These are phyloP conservation scores for Amblyteles armatorius DNA, from an alignment of 2,888 invertebrate species.

Conservation along the genomic window DNA sequence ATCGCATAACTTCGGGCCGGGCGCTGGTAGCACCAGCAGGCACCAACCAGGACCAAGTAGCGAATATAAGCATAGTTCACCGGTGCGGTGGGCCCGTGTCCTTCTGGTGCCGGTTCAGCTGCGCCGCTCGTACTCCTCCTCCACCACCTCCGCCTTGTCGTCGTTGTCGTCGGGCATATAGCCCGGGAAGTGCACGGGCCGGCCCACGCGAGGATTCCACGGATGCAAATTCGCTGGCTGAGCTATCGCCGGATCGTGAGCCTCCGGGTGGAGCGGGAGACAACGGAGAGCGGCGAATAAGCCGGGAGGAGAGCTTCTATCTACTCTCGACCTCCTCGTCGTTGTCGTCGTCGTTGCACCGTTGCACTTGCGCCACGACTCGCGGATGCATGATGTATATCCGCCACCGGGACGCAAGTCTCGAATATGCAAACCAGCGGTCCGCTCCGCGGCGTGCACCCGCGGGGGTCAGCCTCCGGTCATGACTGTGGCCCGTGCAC, in stretches of 20 bases:
- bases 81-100: slow-evolving; percentile 54
- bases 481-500: slow-evolving; percentile 70
- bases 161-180: slow-evolving; percentile 50
- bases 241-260: slow-evolving; percentile 83
- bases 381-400: slow-evolving; percentile 81
- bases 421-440: slow-evolving; percentile 81
- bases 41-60: slow-evolving; percentile 40
- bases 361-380: slow-evolving; percentile 76
- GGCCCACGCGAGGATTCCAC: slow-evolving; percentile 82
- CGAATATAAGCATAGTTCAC: slow-evolving; percentile 64
- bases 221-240: slow-evolving; percentile 83
- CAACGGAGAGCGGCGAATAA: slow-evolving; percentile 69
- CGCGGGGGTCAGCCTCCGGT: slow-evolving; percentile 77
- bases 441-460: slow-evolving; percentile 72
- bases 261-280: slow-evolving; percentile 69
- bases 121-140: slow-evolving; percentile 45
- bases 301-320: slow-evolving; percentile 58
- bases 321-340: slow-evolving; percentile 61
- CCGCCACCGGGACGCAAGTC: slow-evolving; percentile 81
- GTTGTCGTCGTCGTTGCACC: slow-evolving; percentile 69
- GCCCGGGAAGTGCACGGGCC: slow-evolving; percentile 63
- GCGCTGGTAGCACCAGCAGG: slow-evolving; percentile 19
- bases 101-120: slow-evolving; percentile 50
- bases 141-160: slow-evolving; percentile 54
- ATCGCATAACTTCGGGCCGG: slow-evolving; percentile 58